These are phyloP conservation scores for Geothlypis trichas DNA, from an alignment of 2,113 vertebrate species.

Conservation along the genomic window DNA sequence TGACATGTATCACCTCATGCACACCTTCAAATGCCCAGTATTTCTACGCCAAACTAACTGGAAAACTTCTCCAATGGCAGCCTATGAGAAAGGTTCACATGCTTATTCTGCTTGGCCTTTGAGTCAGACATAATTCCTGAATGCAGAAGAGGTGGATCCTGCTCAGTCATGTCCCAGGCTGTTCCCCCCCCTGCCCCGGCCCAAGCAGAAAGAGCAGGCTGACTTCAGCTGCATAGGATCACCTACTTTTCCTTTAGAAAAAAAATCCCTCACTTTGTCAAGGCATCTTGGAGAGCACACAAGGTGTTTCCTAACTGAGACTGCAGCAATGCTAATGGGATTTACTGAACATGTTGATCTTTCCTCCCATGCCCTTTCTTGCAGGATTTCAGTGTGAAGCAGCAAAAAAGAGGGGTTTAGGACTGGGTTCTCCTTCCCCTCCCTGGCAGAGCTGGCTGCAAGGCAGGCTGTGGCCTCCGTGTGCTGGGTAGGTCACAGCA, in stretches of 20 bases:
- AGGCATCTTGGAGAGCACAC: background rate
- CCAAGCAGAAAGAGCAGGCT: background rate
- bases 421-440: background rate
- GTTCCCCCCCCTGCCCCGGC: background rate
- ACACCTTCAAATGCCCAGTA: background rate
- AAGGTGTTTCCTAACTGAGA: background rate
- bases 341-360: background rate
- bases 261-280: background rate
- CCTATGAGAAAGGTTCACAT: background rate
- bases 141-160: background rate
- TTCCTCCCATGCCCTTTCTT: background rate
- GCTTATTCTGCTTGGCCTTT: background rate
- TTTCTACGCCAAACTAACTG: background rate
- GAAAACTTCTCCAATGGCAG: background rate
- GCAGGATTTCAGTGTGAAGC: background rate
- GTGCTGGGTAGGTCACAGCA: background rate
- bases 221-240: background rate
- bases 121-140: background rate
- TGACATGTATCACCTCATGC: rapidly evolving
- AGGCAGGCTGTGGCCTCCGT: background rate
- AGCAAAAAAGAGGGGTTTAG: background rate
- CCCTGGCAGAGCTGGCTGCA: background rate
- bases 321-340: background rate
- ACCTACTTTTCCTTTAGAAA: background rate
- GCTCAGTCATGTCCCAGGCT: background rate